These are phyloP conservation scores for Caenorhabditis parvicauda DNA, from an alignment of 2,888 invertebrate genomes.

Conservation along the genomic window DNA sequence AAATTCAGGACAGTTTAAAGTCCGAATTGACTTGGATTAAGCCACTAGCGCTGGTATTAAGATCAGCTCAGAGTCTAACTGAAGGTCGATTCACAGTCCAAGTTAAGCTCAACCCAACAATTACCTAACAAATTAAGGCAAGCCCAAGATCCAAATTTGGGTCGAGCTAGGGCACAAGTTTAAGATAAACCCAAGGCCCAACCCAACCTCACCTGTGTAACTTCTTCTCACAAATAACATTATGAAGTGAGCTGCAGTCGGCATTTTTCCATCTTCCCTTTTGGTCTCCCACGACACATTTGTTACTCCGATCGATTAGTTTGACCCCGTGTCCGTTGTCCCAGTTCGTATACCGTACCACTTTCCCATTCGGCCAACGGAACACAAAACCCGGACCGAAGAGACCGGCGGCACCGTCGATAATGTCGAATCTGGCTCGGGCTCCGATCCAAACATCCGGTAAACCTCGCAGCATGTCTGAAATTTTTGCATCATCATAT, in stretches of 20 bases:
- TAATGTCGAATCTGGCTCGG: constrained; percentile 45
- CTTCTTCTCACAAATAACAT: constrained; percentile 43
- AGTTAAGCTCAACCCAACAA: too few relatives aligned
- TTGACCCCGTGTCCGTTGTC: constrained; percentile 27
- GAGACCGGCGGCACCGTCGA: constrained; percentile 44
- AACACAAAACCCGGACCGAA: constrained; percentile 51
- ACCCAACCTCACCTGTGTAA: too few relatives aligned
- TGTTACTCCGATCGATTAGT: constrained; percentile 15
- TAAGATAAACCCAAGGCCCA: too few relatives aligned
- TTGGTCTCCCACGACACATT: constrained; percentile 35
- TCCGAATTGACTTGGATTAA: too few relatives aligned
- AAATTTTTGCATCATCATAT: too few relatives aligned
- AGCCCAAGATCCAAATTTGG: too few relatives aligned
- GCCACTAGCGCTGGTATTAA: too few relatives aligned
- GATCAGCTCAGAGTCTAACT: too few relatives aligned
- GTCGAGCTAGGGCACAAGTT: too few relatives aligned
- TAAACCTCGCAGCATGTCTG: not conserved
- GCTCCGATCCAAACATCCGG: constrained; percentile 42
- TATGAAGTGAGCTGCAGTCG: constrained; percentile 23
- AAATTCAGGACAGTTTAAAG: too few relatives aligned
- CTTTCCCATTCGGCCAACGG: constrained; percentile 48
- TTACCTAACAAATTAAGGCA: too few relatives aligned
- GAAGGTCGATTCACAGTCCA: too few relatives aligned
- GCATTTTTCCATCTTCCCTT: constrained; percentile 42
- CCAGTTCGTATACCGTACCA: constrained; percentile 45